Evolutionary conservation across 2,113 vertebrate genomes (phyloP).

Genomic region (Aptenodytes patagonicus): DNA sequence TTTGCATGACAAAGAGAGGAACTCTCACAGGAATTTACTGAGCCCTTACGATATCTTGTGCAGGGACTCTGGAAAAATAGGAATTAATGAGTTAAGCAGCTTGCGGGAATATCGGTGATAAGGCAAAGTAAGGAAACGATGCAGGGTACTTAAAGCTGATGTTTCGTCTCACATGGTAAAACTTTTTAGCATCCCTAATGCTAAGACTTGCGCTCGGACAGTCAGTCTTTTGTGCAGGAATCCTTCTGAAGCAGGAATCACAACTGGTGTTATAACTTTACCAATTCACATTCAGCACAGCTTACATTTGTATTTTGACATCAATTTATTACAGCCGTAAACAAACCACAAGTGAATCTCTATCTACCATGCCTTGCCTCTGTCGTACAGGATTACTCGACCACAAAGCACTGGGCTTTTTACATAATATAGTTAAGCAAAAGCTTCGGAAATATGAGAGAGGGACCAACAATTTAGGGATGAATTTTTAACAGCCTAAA

Average conservation of each 20-base stretch:
- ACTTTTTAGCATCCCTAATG: neutral
- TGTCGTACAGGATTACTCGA: neutral
- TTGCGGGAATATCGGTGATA: neutral
- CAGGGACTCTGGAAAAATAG: neutral
- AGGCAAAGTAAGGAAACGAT: neutral
- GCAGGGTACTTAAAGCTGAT: neutral
- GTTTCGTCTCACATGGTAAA: neutral
- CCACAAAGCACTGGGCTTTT: constrained; percentile 16
- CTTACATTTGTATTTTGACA: neutral
- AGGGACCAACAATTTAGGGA: neutral
- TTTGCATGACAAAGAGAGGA: neutral
- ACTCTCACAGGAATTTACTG: neutral
- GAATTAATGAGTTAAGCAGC: neutral
- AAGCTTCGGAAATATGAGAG: neutral
- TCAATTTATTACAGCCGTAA: neutral
- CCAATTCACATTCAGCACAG: neutral
- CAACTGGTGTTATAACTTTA: neutral
- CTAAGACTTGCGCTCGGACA: neutral
- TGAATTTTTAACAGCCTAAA: constrained; percentile 6
- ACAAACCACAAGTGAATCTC: neutral
- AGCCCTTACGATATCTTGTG: neutral
- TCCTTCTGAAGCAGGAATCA: neutral
- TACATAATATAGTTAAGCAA: neutral
- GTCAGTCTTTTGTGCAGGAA: neutral
- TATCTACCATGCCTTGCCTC: neutral